Evolutionary conservation across 2,797 vertebrate genomes (phyloP).

Genomic region (Alcedo atthis): DNA sequence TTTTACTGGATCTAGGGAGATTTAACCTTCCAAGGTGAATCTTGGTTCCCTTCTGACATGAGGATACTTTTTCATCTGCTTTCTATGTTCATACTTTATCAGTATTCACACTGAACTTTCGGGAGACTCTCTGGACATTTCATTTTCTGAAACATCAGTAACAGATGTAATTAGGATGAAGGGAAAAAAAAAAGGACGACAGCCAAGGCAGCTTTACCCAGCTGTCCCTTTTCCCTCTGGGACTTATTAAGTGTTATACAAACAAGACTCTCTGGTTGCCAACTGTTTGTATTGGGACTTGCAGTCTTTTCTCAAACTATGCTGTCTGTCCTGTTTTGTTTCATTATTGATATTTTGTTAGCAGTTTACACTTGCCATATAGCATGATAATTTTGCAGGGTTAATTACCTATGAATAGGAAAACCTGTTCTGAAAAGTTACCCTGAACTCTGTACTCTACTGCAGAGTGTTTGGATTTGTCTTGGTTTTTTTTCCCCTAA

Average conservation of each 20-base stretch:
- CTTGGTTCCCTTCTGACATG: not conserved
- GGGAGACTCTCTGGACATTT: not conserved
- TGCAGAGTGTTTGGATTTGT: not conserved
- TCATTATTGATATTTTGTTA: not conserved
- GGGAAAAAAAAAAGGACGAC: not conserved
- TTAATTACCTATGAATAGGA: not conserved
- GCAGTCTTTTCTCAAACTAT: constrained; percentile 3
- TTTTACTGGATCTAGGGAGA: not conserved
- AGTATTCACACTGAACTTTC: not conserved
- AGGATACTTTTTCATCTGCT: not conserved
- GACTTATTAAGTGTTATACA: constrained; percentile 67
- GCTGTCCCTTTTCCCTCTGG: constrained; percentile 63
- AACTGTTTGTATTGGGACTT: not conserved
- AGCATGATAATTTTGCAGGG: not conserved
- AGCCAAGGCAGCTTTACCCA: constrained; percentile 18
- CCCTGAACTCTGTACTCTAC: not conserved
- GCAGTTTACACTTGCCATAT: not conserved
- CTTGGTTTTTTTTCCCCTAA: not conserved
- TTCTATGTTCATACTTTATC: not conserved
- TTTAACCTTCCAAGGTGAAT: not conserved
- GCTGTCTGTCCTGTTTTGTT: not conserved
- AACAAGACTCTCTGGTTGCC: constrained; percentile 67
- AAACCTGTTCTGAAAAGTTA: not conserved
- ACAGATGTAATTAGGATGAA: not conserved
- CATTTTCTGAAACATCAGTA: constrained; percentile 23